Percentiles rank a stretch among this genome's conserved stretches.
phyloP scores from a whole-genome alignment of 1,140 invertebrate species.

The Zaprionus davidi region DNA sequence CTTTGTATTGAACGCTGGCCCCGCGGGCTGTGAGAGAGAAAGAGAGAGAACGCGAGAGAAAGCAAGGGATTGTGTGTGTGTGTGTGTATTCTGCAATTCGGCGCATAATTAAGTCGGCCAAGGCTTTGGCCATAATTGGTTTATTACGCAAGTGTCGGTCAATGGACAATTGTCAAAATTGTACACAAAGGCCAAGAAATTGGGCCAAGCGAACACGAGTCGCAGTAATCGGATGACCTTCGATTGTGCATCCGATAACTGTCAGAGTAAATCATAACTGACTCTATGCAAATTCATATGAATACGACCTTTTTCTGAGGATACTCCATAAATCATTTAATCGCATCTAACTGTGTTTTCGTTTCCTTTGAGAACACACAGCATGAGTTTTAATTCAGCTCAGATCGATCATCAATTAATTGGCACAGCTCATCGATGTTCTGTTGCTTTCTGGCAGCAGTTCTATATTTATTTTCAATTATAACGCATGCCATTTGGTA shows the following conservation, averaged over 20 bases:
- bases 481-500: slow-evolving; percentile 70
- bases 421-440: background rate
- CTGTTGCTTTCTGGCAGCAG: background rate
- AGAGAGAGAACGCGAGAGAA: background rate
- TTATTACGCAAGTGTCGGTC: slow-evolving; percentile 64
- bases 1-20: slow-evolving; percentile 51
- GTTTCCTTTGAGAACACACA: background rate
- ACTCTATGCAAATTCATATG: background rate
- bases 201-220: slow-evolving; percentile 4
- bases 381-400: background rate
- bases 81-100: slow-evolving; percentile 37
- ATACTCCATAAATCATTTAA: slow-evolving; percentile 5
- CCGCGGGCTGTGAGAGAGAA: slow-evolving; percentile 14
- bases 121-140: slow-evolving; percentile 64
- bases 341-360: background rate
- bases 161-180: slow-evolving; percentile 41
- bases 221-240: slow-evolving; percentile 1
- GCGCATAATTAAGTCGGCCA: slow-evolving; percentile 68
- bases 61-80: slow-evolving; percentile 14
- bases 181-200: slow-evolving; percentile 20
- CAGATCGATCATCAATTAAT: slow-evolving; percentile 47
- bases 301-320: background rate
- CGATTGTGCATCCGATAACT: background rate
- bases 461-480: slow-evolving; percentile 80
- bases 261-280: slow-evolving; percentile 1